phyloP scores from a whole-genome alignment of 1,140 invertebrate species.

The Caenorhabditis inopinata region DNA sequence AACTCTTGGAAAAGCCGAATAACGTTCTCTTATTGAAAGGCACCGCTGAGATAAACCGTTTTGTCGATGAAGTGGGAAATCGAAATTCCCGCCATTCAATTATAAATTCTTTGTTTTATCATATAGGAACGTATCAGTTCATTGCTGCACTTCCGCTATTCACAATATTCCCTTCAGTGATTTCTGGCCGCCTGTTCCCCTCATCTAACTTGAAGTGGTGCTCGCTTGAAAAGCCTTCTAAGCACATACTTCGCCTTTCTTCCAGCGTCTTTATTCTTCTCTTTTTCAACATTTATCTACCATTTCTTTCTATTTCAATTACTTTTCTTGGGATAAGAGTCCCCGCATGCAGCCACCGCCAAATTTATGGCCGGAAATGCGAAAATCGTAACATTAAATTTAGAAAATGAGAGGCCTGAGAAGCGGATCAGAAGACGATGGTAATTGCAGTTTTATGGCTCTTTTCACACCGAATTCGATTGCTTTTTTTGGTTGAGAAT shows the following conservation, averaged over 20 bases:
- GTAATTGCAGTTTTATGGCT: conserved; percentile 16
- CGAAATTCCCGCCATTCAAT: too few relatives aligned
- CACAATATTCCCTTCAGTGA: neutral
- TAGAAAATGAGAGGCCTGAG: conserved; percentile 24
- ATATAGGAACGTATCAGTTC: too few relatives aligned
- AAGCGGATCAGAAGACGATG: conserved; percentile 23
- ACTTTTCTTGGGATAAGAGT: neutral
- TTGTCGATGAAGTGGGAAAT: too few relatives aligned
- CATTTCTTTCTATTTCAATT: neutral
- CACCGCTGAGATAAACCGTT: too few relatives aligned
- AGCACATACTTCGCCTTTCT: conserved; percentile 7
- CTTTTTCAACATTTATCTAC: neutral
- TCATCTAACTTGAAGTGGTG: neutral
- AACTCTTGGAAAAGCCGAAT: too few relatives aligned
- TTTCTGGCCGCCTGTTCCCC: neutral
- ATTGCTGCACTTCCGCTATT: too few relatives aligned
- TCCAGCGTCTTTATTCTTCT: neutral
- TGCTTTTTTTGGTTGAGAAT: conserved; percentile 12
- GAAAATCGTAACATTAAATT: conserved; percentile 1
- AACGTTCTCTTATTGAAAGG: too few relatives aligned
- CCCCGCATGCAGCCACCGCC: neutral
- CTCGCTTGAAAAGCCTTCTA: neutral
- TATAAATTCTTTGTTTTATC: neutral
- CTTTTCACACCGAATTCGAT: conserved; percentile 4
- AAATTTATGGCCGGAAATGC: conserved; percentile 12